Evolutionary conservation across 2,888 invertebrate genomes (phyloP).

Genomic region (Bugulina stolonifera): DNA sequence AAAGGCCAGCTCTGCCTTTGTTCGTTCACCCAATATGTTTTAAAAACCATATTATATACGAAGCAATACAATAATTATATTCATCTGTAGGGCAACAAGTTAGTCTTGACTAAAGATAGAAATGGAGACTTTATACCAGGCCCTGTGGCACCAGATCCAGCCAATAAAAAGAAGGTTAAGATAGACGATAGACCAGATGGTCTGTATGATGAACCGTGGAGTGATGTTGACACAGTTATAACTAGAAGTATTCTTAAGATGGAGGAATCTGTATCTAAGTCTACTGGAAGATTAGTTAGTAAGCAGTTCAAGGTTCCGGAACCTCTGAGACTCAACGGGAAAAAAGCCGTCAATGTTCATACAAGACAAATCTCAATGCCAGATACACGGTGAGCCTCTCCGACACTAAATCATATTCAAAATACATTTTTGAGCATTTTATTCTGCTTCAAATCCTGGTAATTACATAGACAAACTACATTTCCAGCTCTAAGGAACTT

Average conservation of each 20-base stretch:
- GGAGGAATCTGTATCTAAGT: background rate
- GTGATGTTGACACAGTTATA: slow-evolving; percentile 4
- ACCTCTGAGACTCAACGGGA: background rate
- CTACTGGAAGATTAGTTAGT: background rate
- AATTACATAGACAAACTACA: too few relatives aligned
- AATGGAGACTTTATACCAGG: background rate
- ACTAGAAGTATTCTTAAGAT: background rate
- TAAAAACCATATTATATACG: too few relatives aligned
- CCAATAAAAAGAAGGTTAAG: background rate
- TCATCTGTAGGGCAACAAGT: background rate
- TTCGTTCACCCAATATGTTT: too few relatives aligned
- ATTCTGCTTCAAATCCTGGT: too few relatives aligned
- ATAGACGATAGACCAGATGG: background rate
- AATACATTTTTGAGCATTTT: too few relatives aligned
- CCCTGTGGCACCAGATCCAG: background rate
- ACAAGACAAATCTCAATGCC: background rate
- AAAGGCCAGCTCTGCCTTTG: too few relatives aligned
- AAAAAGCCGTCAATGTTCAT: background rate
- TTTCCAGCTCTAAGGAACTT: too few relatives aligned
- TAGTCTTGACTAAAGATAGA: background rate
- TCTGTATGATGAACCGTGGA: background rate
- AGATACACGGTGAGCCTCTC: background rate
- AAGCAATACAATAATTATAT: too few relatives aligned
- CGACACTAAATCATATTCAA: too few relatives aligned
- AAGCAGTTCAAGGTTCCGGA: background rate